Percentiles rank a stretch among this genome's conserved stretches.
These are phyloP conservation scores for Pangasius djambal DNA, from an alignment of 2,797 vertebrate genomes.

Conservation along the genomic window DNA sequence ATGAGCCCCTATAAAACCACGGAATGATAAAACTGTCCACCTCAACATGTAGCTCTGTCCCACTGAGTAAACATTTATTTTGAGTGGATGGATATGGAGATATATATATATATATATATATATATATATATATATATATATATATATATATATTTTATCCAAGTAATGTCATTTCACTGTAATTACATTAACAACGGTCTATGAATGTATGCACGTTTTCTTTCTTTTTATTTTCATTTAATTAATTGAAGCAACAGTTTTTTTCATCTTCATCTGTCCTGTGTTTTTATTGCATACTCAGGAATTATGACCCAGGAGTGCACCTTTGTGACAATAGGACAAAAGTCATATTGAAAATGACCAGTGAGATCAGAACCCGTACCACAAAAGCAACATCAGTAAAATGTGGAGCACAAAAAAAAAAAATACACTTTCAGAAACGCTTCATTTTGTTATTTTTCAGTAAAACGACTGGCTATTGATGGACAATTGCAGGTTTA, in stretches of 20 bases:
- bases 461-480: conserved; percentile 54
- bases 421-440: background rate
- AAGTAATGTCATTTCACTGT: background rate
- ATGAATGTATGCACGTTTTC: too few relatives aligned
- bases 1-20: background rate
- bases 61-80: background rate
- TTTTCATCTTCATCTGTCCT: background rate
- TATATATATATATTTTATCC: background rate
- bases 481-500: conserved; percentile 76
- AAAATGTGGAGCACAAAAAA: background rate
- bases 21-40: background rate
- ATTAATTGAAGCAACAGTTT: background rate
- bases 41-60: background rate
- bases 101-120: background rate
- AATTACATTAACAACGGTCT: too few relatives aligned
- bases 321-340: background rate
- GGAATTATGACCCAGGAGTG: too few relatives aligned
- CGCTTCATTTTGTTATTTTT: background rate
- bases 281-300: background rate
- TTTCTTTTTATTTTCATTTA: background rate
- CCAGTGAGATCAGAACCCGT: background rate
- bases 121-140: too few relatives aligned
- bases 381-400: background rate
- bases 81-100: background rate
- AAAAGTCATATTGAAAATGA: background rate